These are phyloP conservation scores for Pedicia rivosa DNA, from an alignment of 2,888 invertebrate species.

Conservation along the genomic window DNA sequence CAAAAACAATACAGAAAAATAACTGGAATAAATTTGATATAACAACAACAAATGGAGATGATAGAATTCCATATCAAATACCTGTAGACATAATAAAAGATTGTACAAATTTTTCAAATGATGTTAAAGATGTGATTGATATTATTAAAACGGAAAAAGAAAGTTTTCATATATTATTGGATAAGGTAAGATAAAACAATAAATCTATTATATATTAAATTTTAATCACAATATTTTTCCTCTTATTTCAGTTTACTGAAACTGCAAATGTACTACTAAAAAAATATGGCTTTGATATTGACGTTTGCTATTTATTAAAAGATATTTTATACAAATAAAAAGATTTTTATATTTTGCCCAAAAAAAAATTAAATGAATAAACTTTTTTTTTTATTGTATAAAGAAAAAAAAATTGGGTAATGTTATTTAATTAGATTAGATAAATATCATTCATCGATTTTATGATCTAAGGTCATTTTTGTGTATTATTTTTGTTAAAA, in stretches of 20 bases:
- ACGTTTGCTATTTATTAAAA: slow-evolving; percentile 4
- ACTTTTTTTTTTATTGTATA: too few species aligned
- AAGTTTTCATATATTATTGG: slow-evolving; percentile 7
- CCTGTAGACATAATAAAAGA: slow-evolving; percentile 14
- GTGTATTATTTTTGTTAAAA: too few species aligned
- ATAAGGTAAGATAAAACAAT: slow-evolving; percentile 10
- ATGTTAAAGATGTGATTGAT: slow-evolving; percentile 13
- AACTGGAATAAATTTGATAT: too few species aligned
- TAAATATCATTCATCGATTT: too few species aligned
- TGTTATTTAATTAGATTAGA: too few species aligned
- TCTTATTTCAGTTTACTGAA: slow-evolving; percentile 8
- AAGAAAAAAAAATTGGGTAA: too few species aligned
- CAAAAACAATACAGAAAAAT: too few species aligned
- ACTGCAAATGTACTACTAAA: slow-evolving; percentile 6
- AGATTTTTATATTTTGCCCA: slow-evolving; percentile 2
- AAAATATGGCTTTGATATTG: slow-evolving; percentile 3
- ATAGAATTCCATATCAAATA: slow-evolving; percentile 14
- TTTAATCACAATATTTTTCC: too few species aligned
- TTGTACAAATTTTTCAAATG: slow-evolving; percentile 12
- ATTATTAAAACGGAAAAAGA: slow-evolving; percentile 8
- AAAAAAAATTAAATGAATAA: too few species aligned
- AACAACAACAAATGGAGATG: slow-evolving; percentile 6
- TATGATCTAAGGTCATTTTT: too few species aligned
- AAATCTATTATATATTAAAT: background rate
- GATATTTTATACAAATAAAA: slow-evolving; percentile 2